Base-by-base conservation (phyloP, 2,888 invertebrate genomes). In the Acleris literana region DNA sequence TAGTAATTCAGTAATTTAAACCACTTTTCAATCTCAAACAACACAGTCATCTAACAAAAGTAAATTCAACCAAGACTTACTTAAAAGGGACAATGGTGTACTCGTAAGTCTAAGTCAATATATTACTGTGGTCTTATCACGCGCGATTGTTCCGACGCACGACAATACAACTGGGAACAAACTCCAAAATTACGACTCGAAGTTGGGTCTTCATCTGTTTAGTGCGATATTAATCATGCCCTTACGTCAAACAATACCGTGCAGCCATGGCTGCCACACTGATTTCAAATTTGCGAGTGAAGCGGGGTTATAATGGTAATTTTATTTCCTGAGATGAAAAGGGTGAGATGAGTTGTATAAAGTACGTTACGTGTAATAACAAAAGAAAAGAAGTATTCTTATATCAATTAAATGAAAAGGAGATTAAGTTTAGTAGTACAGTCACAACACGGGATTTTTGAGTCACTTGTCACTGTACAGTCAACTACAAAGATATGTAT, bases 221-320 rank as follows among this genome's bases (percentile, higher is more conserved):
- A 66, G 52, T 63, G 33, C 9, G 51, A 72, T 70, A 72, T 72
- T 72, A 72, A 72, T 72, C 72, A 72, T 69, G 17, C 64, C 63
- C 49, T 44, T 55, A 54, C 55, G 60, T 61, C 72, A 69, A 69
- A 69, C 69, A 69, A 69, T 63, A 63, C 46, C 20, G 33, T n/a
- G 52, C 17, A 59, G 39, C 49, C 46, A 17, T 18, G 49, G 48
- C 48, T 13, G 25, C 44, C 20, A 56, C 56, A 46, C 44, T 56
- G 44, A 56, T 56, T 56, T 55, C 25, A 33, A 53, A 39, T n/a
- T 11, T 13, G 39, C 39, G 13, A 13, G 13, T 39, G 13, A 39
- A 13, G 4, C 39, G 39, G 39, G 11, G 11, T 39, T 33, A 13
- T 39, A 13, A 33, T 33, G 7, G 9, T 33, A 33, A 7, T 39